Base-by-base conservation (phyloP, 2,797 vertebrate species). In the Labeo calbasu region DNA sequence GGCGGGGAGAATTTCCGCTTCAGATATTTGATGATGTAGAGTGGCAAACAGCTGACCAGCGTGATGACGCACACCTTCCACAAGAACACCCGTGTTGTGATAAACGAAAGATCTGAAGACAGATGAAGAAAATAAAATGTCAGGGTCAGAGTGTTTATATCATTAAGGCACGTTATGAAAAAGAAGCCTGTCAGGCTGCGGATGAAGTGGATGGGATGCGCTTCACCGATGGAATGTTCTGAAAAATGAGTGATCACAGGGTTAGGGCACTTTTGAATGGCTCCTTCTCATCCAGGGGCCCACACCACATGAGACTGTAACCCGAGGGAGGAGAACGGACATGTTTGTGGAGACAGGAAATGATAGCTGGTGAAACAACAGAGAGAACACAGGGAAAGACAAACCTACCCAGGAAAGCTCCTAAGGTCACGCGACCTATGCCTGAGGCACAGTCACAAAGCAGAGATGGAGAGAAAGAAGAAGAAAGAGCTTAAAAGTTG, bases 51-150 rank as follows among this genome's bases (percentile, higher is more conserved):
- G 96, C 98, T 99, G 93, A 99, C 96, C 90, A 98, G 88, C 5
- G 98, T 99, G 94, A 99, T 96, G 80, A 95, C 94, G 0, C 94
- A 97, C 92, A 99, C 98, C 94, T 99, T 99, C 98, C 98, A 99
- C 91, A 99, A 91, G 94, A 99, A 99, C 92, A 96, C 94, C 94
- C 94, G 89, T 0, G 97, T 99, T 4, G 95, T 96, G 94, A 99
- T 98, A 92, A 98, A 99, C 79, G 96, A 94, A 89, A 96, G 88
- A 91, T 99, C 98, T 99, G 95, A 88, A 51, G 13, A 90, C n/a
- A 66, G 50, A 9, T 5, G 23, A 63, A 65, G 77, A 36, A 73
- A 76, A 36, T 69, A 10, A 48, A 23, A 43, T n/a, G 0, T 21
- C 46, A 69, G 51, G 68, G 25, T 66, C 25, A 46, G 59, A 77